Evolutionary conservation across 2,113 vertebrate genomes (phyloP), one percentile per base, ranked within the genome.

Genomic region (Scomber japonicus): DNA sequence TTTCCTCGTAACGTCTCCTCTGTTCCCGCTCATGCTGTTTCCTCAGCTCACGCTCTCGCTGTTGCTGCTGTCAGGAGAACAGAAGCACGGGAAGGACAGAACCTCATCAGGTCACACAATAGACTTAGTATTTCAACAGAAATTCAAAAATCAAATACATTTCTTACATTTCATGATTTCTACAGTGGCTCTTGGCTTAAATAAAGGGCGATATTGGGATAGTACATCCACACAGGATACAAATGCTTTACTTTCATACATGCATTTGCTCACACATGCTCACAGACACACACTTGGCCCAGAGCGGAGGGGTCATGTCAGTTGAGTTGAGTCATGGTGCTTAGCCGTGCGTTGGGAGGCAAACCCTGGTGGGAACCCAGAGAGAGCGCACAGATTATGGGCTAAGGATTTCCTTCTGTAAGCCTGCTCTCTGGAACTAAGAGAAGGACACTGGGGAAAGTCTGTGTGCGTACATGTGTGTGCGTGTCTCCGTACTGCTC

Each of bases 11-110:
- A 66, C 96, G 95, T 50, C 97, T 92, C 55, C 96, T 95, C 92
- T 98, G 97, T 71, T 98, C 97, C 64, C 96, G 82, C 87, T 98
- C 98, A 82, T 97, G 97, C 92, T 98, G 97, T 80, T 98, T 98
- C 87, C 97, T 93, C 79, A 97, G 77, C 92, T 98, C 97, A 8
- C 97, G 97, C 88, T 98, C 97, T 2, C 96, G 93, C 19, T 96
- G 95, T 73, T 99, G 97, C 84, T 99, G 98, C 97, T 98, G 91
- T 49, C 1, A 12, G 56, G 35, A 65, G 55, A 82, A 67, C 17
- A 51, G 44, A 62, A 9, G 24, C 0, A 19, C 64, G 54, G 16
- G 73, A 24, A 19, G n/a, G 35, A 40, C 35, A 8, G 35, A 40
- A 40, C 35, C 5, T 40, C 35, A 55, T 75, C 10, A 71, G 57